Conservation (phyloP, 2,113 vertebrate species). For the Petroica traversi region DNA sequence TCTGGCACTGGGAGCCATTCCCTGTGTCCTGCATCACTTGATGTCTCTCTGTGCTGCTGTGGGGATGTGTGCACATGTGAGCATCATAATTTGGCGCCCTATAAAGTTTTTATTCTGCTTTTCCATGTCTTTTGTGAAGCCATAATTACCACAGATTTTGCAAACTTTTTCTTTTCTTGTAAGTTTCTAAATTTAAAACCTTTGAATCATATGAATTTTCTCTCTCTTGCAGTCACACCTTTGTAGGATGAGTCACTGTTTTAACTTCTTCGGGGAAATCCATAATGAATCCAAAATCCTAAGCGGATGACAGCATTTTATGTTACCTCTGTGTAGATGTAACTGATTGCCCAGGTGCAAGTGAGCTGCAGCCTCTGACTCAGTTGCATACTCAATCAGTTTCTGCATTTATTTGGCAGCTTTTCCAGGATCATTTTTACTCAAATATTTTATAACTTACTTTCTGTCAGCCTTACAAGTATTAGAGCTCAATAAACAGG, state of each 20-base stretch:
- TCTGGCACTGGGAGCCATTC: neutral
- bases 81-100: neutral
- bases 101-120: neutral
- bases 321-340: neutral
- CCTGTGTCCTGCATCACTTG: neutral
- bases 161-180: neutral
- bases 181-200: neutral
- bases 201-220: neutral
- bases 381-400: neutral
- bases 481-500: neutral
- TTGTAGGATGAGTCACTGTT: neutral
- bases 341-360: neutral
- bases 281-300: neutral
- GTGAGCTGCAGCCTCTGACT: neutral
- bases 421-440: neutral
- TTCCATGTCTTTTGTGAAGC: neutral
- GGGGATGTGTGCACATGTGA: neutral
- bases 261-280: neutral
- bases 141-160: neutral
- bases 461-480: neutral
- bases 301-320: neutral
- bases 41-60: neutral
- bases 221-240: neutral
- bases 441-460: neutral
- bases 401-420: neutral